Conservation (phyloP, 1,140 invertebrate species). For the Drosophila persimilis region DNA sequence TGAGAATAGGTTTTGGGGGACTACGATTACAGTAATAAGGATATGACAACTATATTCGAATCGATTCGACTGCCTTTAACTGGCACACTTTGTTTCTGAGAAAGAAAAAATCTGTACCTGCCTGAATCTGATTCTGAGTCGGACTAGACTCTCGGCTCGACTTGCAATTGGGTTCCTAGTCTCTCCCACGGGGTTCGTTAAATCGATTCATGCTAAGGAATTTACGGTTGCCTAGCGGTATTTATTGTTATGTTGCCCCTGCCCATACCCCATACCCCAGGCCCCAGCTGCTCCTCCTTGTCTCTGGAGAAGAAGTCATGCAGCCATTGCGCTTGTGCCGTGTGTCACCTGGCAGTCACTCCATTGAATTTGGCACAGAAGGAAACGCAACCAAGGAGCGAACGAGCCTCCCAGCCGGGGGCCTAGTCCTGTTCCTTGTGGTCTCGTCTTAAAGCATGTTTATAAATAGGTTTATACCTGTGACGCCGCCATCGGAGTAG, state of each 20-base stretch:
- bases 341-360: constrained; percentile 59
- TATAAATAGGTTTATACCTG: constrained; percentile 69
- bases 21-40: no score
- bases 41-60: constrained; percentile 16
- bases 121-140: constrained; percentile 49
- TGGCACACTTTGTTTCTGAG: constrained; percentile 63
- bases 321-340: constrained; percentile 43
- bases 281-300: not conserved
- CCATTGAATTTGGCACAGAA: constrained; percentile 60
- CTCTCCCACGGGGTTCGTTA: constrained; percentile 55
- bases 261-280: constrained; percentile 1
- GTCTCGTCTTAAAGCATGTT: constrained; percentile 54
- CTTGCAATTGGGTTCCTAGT: constrained; percentile 18
- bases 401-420: constrained; percentile 26
- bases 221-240: constrained; percentile 79
- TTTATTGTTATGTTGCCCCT: constrained; percentile 72
- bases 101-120: constrained; percentile 47
- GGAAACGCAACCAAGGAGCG: constrained; percentile 20
- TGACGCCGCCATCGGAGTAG: no score
- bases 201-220: constrained; percentile 80
- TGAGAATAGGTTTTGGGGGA: no score
- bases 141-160: constrained; percentile 39
- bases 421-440: constrained; percentile 29
- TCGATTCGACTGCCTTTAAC: constrained; percentile 13
- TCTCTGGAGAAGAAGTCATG: not conserved